Evolutionary conservation across 1,140 invertebrate species (phyloP), one percentile per base, ranked within the genome.

Genomic region (Coelopa frigida): DNA sequence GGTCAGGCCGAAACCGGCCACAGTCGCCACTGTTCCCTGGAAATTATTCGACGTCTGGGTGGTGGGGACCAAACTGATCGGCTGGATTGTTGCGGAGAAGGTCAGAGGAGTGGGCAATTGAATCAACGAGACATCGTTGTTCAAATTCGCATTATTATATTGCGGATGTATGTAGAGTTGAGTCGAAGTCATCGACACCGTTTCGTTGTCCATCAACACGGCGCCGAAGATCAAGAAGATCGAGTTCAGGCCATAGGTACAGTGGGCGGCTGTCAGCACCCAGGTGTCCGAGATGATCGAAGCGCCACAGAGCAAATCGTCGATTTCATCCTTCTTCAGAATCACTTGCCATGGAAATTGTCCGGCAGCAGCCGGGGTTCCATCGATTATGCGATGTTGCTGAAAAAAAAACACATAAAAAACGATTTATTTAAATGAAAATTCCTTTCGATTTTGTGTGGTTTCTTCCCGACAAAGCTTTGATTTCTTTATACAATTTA

Each of bases 261-360:
- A 80, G 54, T 80, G 78, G 18, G 74, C 78, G 0, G 78, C 78
- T 1, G 78, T 80, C 10, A 80, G 50, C 10, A 80, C 70, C 60
- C 73, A 79, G 20, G 48, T 55, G 21, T 47, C 33, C 3, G 71
- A 74, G 46, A 81, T 75, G 14, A 82, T 66, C 5, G 76, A 75
- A 10, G 72, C 78, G 11, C 81, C 78, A 57, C 81, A 83, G 3
- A 58, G 40, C 12, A 67, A 12, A 49, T 57, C 56, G 15, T 64
- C 59, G 36, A 47, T 49, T 18, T 56, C 55, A 44, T 60, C 57
- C 0, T 53, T 48, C 37, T 60, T 67, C 1, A 68, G 18, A 24
- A 68, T 60, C 15, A 68, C 64, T 36, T 68, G 64, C 63, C 63
- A 68, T 2, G 64, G 64, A 32, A 68, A 61, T 46, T 66, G 58